Conservation (phyloP, 2,113 vertebrate genomes). For the Indri indri region DNA sequence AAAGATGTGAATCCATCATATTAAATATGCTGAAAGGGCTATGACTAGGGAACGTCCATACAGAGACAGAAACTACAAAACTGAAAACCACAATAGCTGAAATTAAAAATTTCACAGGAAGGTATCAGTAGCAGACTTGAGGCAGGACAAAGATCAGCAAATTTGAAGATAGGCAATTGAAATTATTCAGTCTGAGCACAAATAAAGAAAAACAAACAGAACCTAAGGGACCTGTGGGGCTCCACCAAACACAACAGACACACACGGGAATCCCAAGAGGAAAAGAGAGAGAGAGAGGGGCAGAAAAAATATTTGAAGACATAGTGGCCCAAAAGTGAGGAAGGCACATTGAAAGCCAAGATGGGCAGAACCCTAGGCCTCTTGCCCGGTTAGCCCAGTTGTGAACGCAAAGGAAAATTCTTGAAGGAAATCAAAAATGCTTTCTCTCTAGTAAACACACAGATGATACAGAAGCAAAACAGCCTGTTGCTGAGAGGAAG, state of each 20-base stretch:
- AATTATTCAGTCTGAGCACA: background rate
- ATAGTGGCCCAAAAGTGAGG: background rate
- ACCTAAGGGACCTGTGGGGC: background rate
- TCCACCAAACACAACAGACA: background rate
- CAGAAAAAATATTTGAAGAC: background rate
- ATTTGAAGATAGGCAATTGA: background rate
- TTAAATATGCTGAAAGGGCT: background rate
- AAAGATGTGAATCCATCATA: background rate
- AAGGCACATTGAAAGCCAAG: background rate
- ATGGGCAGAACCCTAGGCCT: background rate
- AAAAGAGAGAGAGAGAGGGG: background rate
- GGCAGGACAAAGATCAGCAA: background rate
- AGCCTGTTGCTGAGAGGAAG: background rate
- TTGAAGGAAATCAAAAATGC: background rate
- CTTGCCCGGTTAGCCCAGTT: background rate
- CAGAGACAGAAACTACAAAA: background rate
- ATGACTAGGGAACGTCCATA: background rate
- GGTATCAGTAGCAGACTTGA: background rate
- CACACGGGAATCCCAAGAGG: background rate
- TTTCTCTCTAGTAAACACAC: background rate
- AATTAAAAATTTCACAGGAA: background rate
- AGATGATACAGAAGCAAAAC: background rate
- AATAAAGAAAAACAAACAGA: background rate
- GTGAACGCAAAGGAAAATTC: background rate
- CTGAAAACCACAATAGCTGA: background rate